These are phyloP conservation scores for Cheilosia soror DNA, from an alignment of 2,888 invertebrate species.

Conservation along the genomic window DNA sequence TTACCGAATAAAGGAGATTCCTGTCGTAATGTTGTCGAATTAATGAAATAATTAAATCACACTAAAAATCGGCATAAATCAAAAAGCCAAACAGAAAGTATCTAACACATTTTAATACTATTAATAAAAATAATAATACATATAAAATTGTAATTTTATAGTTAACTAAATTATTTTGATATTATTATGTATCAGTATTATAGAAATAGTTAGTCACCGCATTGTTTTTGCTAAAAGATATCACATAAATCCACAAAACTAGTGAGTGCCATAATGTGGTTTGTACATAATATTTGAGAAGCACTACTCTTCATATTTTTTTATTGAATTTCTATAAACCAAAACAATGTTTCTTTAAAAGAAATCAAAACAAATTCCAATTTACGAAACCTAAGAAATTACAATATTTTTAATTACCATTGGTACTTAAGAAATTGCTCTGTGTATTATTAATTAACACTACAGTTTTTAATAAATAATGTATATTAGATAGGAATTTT, in stretches of 20 bases:
- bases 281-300: conserved; percentile 23
- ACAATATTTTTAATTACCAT: conserved; percentile 50
- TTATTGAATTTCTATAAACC: conserved; percentile 5
- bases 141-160: neutral
- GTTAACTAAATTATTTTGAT: neutral
- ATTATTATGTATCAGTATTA: conserved; percentile 50
- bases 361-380: conserved; percentile 22
- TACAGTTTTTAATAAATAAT: conserved; percentile 50
- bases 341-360: conserved; percentile 12
- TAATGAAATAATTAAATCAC: too few relatives aligned
- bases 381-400: conserved; percentile 33
- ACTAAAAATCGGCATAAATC: too few relatives aligned
- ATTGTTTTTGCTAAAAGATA: conserved; percentile 9
- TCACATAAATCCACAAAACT: neutral
- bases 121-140: too few relatives aligned
- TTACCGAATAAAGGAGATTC: too few relatives aligned
- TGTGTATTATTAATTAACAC: conserved; percentile 66
- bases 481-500: conserved; percentile 67
- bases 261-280: neutral
- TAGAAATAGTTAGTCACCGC: conserved; percentile 6
- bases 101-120: too few relatives aligned
- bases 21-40: too few relatives aligned
- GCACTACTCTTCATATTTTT: conserved; percentile 15
- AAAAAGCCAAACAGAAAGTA: too few relatives aligned
- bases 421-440: conserved; percentile 64